Percentiles rank a stretch among this genome's conserved stretches.
Evolutionary conservation across 2,888 invertebrate species (phyloP).

Genomic region (Nomada lathburiana): DNA sequence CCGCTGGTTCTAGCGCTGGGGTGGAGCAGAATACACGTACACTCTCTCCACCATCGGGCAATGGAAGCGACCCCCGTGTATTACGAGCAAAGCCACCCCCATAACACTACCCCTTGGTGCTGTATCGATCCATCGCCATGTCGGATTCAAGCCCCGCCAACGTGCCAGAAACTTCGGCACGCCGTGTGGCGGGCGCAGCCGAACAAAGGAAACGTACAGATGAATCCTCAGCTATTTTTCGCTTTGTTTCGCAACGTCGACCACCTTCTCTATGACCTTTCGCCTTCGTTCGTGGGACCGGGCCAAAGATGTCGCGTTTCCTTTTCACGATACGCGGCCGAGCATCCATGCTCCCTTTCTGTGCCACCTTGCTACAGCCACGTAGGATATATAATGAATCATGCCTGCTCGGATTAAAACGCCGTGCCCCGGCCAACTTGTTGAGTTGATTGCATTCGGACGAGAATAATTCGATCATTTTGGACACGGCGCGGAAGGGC

Average conservation of each 20-base stretch:
- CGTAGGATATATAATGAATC: conserved; percentile 16
- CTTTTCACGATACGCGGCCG: neutral
- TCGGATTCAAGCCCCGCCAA: conserved; percentile 73
- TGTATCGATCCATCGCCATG: conserved; percentile 79
- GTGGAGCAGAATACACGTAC: conserved; percentile 62
- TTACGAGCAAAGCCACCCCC: conserved; percentile 78
- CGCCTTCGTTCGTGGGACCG: neutral
- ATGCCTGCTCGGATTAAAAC: neutral
- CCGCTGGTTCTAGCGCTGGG: conserved; percentile 62
- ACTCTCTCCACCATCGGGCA: conserved; percentile 64
- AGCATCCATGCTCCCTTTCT: neutral
- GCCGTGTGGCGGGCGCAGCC: conserved; percentile 58
- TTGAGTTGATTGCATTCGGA: too few relatives aligned
- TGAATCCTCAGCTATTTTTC: conserved; percentile 43
- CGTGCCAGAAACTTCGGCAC: conserved; percentile 69
- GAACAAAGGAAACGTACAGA: conserved; percentile 66
- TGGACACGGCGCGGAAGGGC: too few relatives aligned
- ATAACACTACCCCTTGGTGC: conserved; percentile 81
- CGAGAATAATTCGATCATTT: too few relatives aligned
- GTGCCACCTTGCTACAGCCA: neutral
- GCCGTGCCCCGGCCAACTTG: too few relatives aligned
- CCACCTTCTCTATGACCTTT: conserved; percentile 2
- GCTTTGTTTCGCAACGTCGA: conserved; percentile 51
- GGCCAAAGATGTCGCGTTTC: conserved; percentile 30
- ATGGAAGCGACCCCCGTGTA: conserved; percentile 77